Conservation (phyloP, 2,797 vertebrate species). For the Chromobotia macracanthus region DNA sequence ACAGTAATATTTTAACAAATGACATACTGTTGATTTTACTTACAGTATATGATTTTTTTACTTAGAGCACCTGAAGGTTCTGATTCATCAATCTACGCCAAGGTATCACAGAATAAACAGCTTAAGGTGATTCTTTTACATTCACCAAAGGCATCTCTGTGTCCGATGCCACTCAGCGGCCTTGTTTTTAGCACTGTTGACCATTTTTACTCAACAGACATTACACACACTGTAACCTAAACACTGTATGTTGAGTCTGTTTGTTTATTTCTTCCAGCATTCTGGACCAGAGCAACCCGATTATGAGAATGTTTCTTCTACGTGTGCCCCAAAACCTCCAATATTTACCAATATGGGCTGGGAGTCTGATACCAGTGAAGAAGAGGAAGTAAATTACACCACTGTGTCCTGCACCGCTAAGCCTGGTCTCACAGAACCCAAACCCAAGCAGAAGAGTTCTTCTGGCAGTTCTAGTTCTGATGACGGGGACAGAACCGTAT, state of each 20-base stretch:
- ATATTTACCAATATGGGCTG: slow-evolving; percentile 23
- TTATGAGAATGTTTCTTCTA: slow-evolving; percentile 54
- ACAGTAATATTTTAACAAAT: no score
- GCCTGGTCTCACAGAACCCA: not conserved
- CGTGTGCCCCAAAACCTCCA: not conserved
- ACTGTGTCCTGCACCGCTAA: slow-evolving; percentile 17
- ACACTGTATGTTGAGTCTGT: not conserved
- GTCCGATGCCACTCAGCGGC: no score
- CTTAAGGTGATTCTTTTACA: slow-evolving; percentile 11
- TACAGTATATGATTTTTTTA: not conserved
- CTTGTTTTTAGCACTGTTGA: not conserved
- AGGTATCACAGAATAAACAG: slow-evolving; percentile 27
- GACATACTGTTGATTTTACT: not conserved
- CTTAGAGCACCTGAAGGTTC: not conserved
- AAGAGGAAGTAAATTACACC: slow-evolving; percentile 48
- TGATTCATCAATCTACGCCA: slow-evolving; percentile 9
- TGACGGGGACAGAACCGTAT: slow-evolving; percentile 33
- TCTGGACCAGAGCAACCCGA: not conserved
- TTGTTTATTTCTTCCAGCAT: slow-evolving; percentile 18
- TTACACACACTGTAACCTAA: not conserved
- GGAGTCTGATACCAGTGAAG: slow-evolving; percentile 51
- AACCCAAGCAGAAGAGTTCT: not conserved
- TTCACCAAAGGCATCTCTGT: not conserved
- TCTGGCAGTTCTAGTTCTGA: slow-evolving; percentile 22
- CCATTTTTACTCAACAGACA: no score